Percentiles rank a stretch among this genome's conserved stretches.
Conservation (phyloP, 2,113 vertebrate species). For the Alethe castanea region DNA sequence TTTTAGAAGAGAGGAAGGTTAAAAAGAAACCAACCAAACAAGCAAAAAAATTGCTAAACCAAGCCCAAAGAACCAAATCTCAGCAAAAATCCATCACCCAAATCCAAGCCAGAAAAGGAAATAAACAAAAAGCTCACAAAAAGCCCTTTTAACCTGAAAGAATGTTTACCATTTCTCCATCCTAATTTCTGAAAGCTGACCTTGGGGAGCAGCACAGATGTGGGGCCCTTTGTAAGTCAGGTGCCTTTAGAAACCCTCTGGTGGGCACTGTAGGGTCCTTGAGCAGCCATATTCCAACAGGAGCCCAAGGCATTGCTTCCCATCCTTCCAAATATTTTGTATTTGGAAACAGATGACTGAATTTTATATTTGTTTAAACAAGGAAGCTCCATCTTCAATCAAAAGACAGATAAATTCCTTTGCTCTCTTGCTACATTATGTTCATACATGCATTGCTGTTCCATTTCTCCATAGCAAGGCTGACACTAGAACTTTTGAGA, state of each 20-base stretch:
- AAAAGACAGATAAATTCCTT: not conserved
- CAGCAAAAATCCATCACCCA: not conserved
- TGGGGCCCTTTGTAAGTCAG: not conserved
- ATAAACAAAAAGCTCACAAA: not conserved
- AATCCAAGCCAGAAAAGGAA: not conserved
- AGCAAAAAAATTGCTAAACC: not conserved
- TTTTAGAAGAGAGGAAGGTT: not conserved
- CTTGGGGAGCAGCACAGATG: fast-evolving
- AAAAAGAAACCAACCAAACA: not conserved
- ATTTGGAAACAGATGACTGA: not conserved
- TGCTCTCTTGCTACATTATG: not conserved
- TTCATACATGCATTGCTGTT: not conserved
- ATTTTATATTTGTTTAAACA: not conserved
- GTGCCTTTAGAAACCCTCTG: not conserved
- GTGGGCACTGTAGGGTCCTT: not conserved
- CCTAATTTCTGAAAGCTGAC: not conserved
- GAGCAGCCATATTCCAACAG: not conserved
- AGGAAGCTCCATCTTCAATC: not conserved
- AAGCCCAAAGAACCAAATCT: not conserved
- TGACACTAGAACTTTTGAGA: not conserved
- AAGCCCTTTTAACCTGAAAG: not conserved
- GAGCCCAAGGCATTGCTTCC: not conserved
- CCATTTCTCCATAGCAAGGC: not conserved
- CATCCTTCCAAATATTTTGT: not conserved
- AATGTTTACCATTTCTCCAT: not conserved